Base-by-base conservation (phyloP, 2,797 vertebrate species). In the Gobio occitaniae region DNA sequence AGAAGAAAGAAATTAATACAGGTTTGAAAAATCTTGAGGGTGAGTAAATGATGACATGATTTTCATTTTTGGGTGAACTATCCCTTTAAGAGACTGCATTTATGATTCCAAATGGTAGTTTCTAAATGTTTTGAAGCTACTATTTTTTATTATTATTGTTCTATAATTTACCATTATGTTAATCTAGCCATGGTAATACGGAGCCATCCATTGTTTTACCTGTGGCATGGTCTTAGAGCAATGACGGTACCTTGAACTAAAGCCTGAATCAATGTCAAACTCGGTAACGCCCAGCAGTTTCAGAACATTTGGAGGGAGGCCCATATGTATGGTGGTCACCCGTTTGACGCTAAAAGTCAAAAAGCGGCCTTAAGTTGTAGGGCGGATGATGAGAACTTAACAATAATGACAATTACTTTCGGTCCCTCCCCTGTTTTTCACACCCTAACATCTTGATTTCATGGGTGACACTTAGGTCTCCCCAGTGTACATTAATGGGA, bases 381-480 rank as follows among this genome's bases (percentile, higher is more conserved):
- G 92, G 92, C 89, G 86, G 91, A 93, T 85, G 93, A 92, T 85
- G 91, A 93, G 93, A 92, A 92, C 93, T 93, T 94, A 93, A 95
- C 94, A 95, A 96, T 95, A 94, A 95, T 95, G 93, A 95, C 93
- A 95, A 95, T 95, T 96, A 95, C 95, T 94, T 91, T 93, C 90
- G 93, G 94, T 94, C 92, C 94, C 95, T 93, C 95, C 95, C 94
- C 93, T 92, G 93, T 95, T 95, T 95, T 95, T 96, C 94, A 95
- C 93, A 95, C 95, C 95, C 95, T 96, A 95, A 96, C 95, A 96
- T 96, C 94, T 94, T 91, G 94, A 96, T 96, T 96, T 96, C 95
- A 96, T 96, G 95, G 95, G 95, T 96, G 95, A 96, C 95, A 96
- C 95, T 96, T 95, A 95, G 94, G 91, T 94, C 94, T 94, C 94